These are phyloP conservation scores for Stenurella melanura DNA, from an alignment of 2,888 invertebrate species.

Conservation along the genomic window DNA sequence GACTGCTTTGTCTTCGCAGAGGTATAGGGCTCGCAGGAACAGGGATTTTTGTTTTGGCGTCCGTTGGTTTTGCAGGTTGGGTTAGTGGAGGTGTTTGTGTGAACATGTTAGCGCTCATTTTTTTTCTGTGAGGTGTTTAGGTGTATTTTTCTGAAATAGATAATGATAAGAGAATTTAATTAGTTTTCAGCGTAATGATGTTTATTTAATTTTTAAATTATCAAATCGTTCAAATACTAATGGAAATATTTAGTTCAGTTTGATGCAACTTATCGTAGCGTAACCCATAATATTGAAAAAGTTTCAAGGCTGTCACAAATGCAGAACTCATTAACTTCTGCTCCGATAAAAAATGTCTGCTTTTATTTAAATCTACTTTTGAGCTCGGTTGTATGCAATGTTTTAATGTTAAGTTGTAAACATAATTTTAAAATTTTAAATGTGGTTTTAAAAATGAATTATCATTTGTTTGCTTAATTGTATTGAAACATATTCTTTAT, in stretches of 20 bases:
- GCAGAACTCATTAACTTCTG: constrained; percentile 2
- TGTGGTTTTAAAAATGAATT: too few relatives aligned
- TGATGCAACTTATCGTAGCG: neutral
- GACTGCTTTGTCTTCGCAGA: constrained; percentile 61
- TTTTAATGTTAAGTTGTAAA: neutral
- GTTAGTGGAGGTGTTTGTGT: constrained; percentile 45
- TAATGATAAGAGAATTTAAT: neutral
- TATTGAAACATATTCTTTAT: too few relatives aligned
- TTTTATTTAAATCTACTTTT: neutral
- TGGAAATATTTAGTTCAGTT: neutral
- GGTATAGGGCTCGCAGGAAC: constrained; percentile 60
- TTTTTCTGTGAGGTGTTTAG: neutral
- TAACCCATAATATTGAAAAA: neutral
- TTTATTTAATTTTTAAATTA: neutral
- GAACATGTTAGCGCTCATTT: constrained; percentile 57
- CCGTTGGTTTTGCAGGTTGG: constrained; percentile 18
- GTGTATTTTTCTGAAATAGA: constrained; percentile 6
- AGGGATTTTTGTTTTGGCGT: constrained; percentile 57
- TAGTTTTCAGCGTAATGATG: neutral
- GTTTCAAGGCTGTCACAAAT: neutral
- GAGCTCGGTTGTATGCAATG: neutral
- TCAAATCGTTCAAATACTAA: neutral
- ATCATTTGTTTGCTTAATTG: too few relatives aligned
- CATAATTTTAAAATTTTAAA: too few relatives aligned
- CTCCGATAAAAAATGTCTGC: neutral